Evolutionary conservation across 2,113 vertebrate species (phyloP), one percentile per base, ranked within the genome.

Genomic region (Hipposideros armiger): DNA sequence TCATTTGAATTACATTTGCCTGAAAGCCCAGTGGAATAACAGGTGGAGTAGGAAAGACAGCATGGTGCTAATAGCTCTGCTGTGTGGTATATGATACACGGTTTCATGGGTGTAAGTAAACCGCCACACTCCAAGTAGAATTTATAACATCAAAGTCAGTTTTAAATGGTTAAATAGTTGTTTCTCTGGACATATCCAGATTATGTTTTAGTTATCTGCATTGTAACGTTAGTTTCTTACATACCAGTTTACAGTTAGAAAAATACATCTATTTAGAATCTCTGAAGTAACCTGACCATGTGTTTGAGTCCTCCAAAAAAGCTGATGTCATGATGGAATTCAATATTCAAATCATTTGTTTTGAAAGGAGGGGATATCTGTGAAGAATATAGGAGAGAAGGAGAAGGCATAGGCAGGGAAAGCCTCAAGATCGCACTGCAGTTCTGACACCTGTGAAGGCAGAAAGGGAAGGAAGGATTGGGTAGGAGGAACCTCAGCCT

Each of bases 351-450:
- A 52, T 11, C 40, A 26, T 58, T 45, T 42, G 3, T 84, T 88
- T 47, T 30, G n/a, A 60, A 10, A 11, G 1, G 32, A 47, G 11
- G 15, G 15, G 11, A 4, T n/a, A 24, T 8, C 22, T 24, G 6
- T 45, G 40, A 62, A 40, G 50, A 7, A 36, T 11, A 50, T 40
- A 62, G 28, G 58, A 15, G 24, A 40, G 4, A n/a, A 10, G 9
- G 6, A 22, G 32, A 62, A 74, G n/a, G 50, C 6, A 6, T 0
- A 16, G 47, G 32, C 0, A 0, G 5, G 10, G 24, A 40, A 66
- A 70, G 26, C 15, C 1, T 2, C 7, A 10, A 10, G 30, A 30
- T 11, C 5, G 2, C 0, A 0, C 1, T 4, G 4, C 24, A 10
- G 11, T 42, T 20, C 47, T 32, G 26, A 50, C 4, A 54, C 26